These are phyloP conservation scores for Anhinga rufa DNA, from an alignment of 2,113 vertebrate species.

Conservation along the genomic window DNA sequence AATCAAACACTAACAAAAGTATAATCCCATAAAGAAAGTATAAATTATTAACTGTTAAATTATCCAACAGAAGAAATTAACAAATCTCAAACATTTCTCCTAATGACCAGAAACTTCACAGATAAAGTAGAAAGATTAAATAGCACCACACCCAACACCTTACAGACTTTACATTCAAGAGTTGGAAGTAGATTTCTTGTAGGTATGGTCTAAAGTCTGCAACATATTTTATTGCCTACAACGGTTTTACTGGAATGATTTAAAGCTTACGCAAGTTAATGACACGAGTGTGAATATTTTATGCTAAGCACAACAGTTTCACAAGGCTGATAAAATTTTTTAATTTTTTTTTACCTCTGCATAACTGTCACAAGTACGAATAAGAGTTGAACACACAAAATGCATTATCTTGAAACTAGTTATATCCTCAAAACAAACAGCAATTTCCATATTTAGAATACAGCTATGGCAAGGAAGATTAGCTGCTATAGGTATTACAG, in stretches of 20 bases:
- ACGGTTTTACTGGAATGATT: not conserved
- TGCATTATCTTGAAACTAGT: not conserved
- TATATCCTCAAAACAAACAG: not conserved
- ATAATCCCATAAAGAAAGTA: not conserved
- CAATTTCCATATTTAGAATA: not conserved
- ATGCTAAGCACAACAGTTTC: not conserved
- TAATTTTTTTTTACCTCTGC: not conserved
- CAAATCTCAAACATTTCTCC: not conserved
- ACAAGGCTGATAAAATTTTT: not conserved
- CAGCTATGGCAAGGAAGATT: not conserved
- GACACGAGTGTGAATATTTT: not conserved
- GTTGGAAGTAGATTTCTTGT: not conserved
- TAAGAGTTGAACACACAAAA: not conserved
- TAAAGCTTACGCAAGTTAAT: not conserved
- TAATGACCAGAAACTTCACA: not conserved
- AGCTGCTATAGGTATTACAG: not conserved
- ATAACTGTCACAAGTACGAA: not conserved
- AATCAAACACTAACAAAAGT: not conserved
- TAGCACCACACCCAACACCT: not conserved
- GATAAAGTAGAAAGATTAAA: not conserved
- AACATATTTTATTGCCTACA: not conserved
- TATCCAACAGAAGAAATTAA: not conserved
- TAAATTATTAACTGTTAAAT: not conserved
- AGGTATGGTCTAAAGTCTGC: not conserved
- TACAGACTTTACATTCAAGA: not conserved